A percentile compares a stretch with the other conserved stretches of the same genome.
phyloP scores from a whole-genome alignment of 23 tunicate genomes.

The Phallusia fumigata region DNA sequence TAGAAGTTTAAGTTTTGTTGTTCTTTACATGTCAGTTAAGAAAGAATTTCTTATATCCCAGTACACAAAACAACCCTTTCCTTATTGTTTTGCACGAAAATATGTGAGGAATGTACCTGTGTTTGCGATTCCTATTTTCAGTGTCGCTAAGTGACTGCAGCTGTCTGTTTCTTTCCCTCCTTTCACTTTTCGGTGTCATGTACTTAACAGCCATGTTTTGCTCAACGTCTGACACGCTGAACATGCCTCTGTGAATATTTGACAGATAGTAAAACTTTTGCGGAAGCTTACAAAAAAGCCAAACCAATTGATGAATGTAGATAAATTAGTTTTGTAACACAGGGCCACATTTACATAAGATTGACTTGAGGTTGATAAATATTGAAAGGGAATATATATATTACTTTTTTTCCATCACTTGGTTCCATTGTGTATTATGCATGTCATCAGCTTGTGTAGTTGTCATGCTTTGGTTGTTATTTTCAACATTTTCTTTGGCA shows the following conservation, averaged over 20 bases:
- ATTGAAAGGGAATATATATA: too few species aligned
- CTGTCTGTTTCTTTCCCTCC: conserved; percentile 68
- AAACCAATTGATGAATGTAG: neutral
- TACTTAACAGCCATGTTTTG: conserved; percentile 46
- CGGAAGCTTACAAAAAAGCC: neutral
- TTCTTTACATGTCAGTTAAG: neutral
- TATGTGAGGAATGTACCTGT: conserved; percentile 19
- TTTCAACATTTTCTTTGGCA: conserved; percentile 10
- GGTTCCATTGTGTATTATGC: conserved; percentile 21
- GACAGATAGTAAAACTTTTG: neutral
- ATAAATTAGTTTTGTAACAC: neutral
- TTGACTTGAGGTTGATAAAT: too few species aligned
- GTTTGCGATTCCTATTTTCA: conserved; percentile 61
- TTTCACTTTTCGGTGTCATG: conserved; percentile 93
- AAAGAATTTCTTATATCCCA: too few species aligned
- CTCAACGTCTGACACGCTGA: conserved; percentile 23
- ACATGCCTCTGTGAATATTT: conserved; percentile 42
- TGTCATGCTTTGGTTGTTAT: conserved; percentile 9
- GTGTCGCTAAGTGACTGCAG: conserved; percentile 82
- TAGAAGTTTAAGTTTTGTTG: too few species aligned
- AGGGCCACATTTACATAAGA: neutral
- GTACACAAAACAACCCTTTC: too few species aligned
- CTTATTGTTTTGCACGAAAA: neutral
- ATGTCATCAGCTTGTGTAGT: neutral
- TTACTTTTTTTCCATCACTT: conserved; percentile 27